Base-by-base conservation (phyloP, 2,797 vertebrate genomes). In the Gobionotothen gibberifrons region DNA sequence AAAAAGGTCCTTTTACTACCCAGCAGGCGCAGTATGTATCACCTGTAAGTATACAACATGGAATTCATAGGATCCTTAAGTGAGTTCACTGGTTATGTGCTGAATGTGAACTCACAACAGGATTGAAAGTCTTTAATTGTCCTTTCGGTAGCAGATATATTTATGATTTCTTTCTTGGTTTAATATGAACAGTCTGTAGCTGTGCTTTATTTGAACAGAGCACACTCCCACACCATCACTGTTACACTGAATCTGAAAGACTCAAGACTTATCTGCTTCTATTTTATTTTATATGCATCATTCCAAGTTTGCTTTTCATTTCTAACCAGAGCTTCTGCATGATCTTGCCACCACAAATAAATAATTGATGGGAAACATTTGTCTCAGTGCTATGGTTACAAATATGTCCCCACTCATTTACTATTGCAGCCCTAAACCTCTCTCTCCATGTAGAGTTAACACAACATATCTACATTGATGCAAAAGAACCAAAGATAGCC, bases 321-420 rank as follows among this genome's bases (percentile, higher is more conserved):
- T 72, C n/a, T 47, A 47, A 49, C 21, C 54, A 21, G 61, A 87
- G 79, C 79, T 86, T 90, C 88, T 90, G 90, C 88, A 91, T 90
- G 89, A 87, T 85, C 72, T 88, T 88, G 84, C 81, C 79, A 78
- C 81, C 86, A 89, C 78, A 78, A 94, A 94, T 93, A 94, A 93
- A 94, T 60, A 86, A 79, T 82, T 85, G 75, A 84, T 87, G 76
- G 87, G 75, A 92, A 90, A 89, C 15, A 2, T 43, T 57, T 88
- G 78, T 81, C 39, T 82, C 55, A 44, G 12, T 61, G 43, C 36
- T 81, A 51, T 85, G 36, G 52, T 80, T 72, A 19, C 9, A 39
- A 13, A 36, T 1, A 48, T 3, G 9, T 52, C 53, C 3, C 29
- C 4, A 13, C 15, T 1, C 1, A 42, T 43, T 13, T 5, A 47